Conservation (phyloP, 2,113 vertebrate species). For the Passer domesticus region DNA sequence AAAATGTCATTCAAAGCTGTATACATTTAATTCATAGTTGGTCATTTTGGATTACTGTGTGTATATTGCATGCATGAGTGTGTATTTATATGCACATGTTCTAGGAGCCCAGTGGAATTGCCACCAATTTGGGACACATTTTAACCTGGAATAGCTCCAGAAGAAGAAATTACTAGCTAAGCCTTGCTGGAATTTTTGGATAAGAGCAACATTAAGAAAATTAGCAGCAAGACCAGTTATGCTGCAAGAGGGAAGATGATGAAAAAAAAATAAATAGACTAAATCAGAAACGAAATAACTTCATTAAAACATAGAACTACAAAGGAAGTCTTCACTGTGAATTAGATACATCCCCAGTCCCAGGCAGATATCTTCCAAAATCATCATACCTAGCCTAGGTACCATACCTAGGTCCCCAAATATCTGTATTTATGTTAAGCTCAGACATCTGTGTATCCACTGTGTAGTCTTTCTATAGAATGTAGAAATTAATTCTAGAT, state of each 20-base stretch:
- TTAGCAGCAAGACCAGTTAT: neutral
- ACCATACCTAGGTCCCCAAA: neutral
- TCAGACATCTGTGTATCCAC: fast-evolving
- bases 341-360: neutral
- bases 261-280: neutral
- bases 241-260: neutral
- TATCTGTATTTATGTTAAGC: neutral
- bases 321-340: neutral
- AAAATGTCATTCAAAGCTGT: neutral
- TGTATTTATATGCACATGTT: neutral
- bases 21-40: neutral
- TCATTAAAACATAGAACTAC: neutral
- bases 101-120: neutral
- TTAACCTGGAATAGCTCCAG: neutral
- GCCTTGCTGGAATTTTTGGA: neutral
- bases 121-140: neutral
- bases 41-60: neutral
- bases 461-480: neutral
- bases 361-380: neutral
- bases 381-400: neutral
- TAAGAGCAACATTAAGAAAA: neutral
- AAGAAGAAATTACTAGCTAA: neutral
- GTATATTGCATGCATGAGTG: neutral
- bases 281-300: neutral
- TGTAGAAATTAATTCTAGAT: neutral